Base-by-base conservation (phyloP, 2,888 invertebrate genomes). In the Callyntrura sp. region DNA sequence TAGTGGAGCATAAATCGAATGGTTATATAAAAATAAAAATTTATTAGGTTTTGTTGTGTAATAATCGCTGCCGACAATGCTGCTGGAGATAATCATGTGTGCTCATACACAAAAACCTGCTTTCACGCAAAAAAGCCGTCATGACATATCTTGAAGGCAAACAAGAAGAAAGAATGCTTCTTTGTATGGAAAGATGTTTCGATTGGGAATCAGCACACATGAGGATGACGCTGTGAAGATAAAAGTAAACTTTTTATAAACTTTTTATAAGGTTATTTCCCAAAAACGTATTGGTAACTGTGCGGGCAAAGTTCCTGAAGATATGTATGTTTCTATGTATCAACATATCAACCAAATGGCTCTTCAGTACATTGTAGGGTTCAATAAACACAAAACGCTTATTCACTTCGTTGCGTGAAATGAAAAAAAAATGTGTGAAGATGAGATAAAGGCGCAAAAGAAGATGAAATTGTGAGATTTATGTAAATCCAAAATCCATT, bases 401-500 rank as follows among this genome's bases (percentile, higher is more conserved):
- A 57, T 25, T 57, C 51, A 14, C 8, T 43, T 70, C n/a, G 8
- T 35, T 70, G 70, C 17, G 17, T 70, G 70, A 70, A 35, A 70
- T 70, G 43, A 70, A 70, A 28, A 28, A 43, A 70, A 60, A n/a
- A n/a, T n/a, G n/a, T 76, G 35, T n/a, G 76, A 65, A 81, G 35
- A 62, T 48, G 48, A 55, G 25, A 28, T n/a, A 14, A 70, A 57
- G 57, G 25, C 11, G 62, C 2, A n/a, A 20, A 85, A 23, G 65
- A 81, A 17, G 84, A 70, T 14, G 48, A 87, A 84, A 48, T 76
- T 20, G 83, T 65, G 83, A 84, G 88, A 88, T 88, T 88, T 88
- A 88, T 88, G 88, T 78, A 88, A 88, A 88, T 88, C 87, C 60
- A 65, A 82, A 81, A 88, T 57, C 68, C 84, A 88, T 82, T 88